These are phyloP conservation scores for Adrianichthys oophorus DNA, from an alignment of 2,797 vertebrate genomes.

Conservation along the genomic window DNA sequence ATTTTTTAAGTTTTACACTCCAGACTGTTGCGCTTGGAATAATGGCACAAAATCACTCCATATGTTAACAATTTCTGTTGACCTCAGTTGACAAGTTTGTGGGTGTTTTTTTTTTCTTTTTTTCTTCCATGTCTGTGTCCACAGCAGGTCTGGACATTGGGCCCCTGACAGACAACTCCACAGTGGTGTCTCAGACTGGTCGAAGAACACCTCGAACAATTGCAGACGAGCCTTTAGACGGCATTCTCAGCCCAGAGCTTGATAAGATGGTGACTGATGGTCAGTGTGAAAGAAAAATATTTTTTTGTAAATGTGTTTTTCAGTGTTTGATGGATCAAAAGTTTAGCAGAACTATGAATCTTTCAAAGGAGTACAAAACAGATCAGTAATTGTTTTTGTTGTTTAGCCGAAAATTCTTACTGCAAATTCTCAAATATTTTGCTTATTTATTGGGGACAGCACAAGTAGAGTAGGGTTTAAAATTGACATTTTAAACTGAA, in stretches of 20 bases:
- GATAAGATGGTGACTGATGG: slow-evolving; percentile 99
- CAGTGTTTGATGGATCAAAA: too few species aligned
- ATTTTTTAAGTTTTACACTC: too few species aligned
- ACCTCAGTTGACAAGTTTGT: slow-evolving; percentile 1
- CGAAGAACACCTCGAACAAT: slow-evolving; percentile 83
- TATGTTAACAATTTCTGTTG: slow-evolving; percentile 26
- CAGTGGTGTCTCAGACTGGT: slow-evolving; percentile 76
- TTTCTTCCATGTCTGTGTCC: slow-evolving; percentile 60
- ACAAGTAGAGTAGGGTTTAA: too few species aligned
- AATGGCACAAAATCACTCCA: too few species aligned
- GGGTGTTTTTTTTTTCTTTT: slow-evolving; percentile 15
- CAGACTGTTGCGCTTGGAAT: too few species aligned
- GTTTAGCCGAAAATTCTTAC: too few species aligned
- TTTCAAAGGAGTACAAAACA: too few species aligned
- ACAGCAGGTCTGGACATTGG: slow-evolving; percentile 89
- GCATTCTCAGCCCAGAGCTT: slow-evolving; percentile 95
- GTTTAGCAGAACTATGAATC: too few species aligned
- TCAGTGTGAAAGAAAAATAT: slow-evolving; percentile 66
- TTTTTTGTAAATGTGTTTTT: too few species aligned
- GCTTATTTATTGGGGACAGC: neutral
- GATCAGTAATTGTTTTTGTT: too few species aligned
- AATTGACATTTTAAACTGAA: too few species aligned
- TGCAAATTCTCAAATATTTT: too few species aligned
- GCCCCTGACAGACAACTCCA: slow-evolving; percentile 82
- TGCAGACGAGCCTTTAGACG: slow-evolving; percentile 91